Evolutionary conservation across 1,140 invertebrate genomes (phyloP).

Genomic region (Meloidogyne exigua): DNA sequence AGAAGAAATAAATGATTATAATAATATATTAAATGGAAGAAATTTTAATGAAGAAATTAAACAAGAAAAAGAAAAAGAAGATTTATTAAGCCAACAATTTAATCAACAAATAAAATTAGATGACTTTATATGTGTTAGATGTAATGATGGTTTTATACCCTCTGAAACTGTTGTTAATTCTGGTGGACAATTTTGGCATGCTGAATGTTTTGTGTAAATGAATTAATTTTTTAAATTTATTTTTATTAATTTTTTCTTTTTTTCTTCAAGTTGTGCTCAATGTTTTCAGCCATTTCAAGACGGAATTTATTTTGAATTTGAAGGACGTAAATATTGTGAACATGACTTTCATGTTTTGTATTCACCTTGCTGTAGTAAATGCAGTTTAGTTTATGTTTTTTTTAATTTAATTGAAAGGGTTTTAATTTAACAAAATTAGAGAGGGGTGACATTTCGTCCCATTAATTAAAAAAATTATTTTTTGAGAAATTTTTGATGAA

Average conservation of each 20-base stretch:
- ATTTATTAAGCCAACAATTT: conserved; percentile 26
- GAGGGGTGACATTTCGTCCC: no score
- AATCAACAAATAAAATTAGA: conserved; percentile 42
- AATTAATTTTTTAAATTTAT: conserved; percentile 67
- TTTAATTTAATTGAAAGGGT: background rate
- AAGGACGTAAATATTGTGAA: conserved; percentile 97
- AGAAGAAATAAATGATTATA: background rate
- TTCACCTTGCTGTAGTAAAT: conserved; percentile 89
- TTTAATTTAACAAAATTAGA: no score
- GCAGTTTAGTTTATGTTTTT: conserved; percentile 71
- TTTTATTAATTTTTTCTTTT: conserved; percentile 6
- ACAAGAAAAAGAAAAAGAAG: background rate
- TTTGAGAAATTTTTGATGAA: no score
- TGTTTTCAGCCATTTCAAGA: conserved; percentile 96
- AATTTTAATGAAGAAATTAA: background rate
- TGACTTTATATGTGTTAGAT: conserved; percentile 53
- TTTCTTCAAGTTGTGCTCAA: conserved; percentile 84
- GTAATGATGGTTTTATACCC: conserved; percentile 53
- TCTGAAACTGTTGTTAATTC: conserved; percentile 98
- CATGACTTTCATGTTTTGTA: conserved; percentile 83
- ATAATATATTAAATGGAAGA: background rate
- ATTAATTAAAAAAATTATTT: no score
- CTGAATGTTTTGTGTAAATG: conserved; percentile 97
- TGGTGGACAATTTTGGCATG: conserved; percentile 95
- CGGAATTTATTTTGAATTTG: conserved; percentile 97